These are phyloP conservation scores for Okapia johnstoni DNA, from an alignment of 2,113 vertebrate species.

Conservation along the genomic window DNA sequence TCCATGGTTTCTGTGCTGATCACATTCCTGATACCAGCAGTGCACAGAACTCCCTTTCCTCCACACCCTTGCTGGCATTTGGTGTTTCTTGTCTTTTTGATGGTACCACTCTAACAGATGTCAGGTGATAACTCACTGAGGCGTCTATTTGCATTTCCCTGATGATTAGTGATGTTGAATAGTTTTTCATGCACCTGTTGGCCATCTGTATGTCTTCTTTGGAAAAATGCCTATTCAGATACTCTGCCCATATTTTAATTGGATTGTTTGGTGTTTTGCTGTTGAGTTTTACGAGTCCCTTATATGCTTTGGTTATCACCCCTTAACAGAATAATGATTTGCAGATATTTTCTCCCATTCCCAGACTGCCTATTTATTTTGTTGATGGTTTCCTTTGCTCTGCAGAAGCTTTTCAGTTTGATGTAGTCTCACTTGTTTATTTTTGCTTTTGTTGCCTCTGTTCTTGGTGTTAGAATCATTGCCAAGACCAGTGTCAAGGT, in stretches of 20 bases:
- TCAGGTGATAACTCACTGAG: background rate
- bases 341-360: background rate
- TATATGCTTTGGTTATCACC: background rate
- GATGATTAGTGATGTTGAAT: background rate
- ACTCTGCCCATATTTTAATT: background rate
- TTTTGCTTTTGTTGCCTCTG: background rate
- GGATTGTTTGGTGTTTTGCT: background rate
- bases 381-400: background rate
- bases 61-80: background rate
- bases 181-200: background rate
- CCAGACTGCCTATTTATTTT: background rate
- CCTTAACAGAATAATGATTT: background rate
- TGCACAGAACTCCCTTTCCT: background rate
- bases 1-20: background rate
- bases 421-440: background rate
- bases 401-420: background rate
- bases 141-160: background rate
- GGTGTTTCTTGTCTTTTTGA: background rate
- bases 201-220: background rate
- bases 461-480: background rate
- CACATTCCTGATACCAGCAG: background rate
- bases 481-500: background rate
- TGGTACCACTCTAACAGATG: background rate
- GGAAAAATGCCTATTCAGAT: background rate
- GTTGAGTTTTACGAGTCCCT: background rate